Conservation (phyloP, 1,140 invertebrate species). For the Carcinoscorpius rotundicauda region DNA sequence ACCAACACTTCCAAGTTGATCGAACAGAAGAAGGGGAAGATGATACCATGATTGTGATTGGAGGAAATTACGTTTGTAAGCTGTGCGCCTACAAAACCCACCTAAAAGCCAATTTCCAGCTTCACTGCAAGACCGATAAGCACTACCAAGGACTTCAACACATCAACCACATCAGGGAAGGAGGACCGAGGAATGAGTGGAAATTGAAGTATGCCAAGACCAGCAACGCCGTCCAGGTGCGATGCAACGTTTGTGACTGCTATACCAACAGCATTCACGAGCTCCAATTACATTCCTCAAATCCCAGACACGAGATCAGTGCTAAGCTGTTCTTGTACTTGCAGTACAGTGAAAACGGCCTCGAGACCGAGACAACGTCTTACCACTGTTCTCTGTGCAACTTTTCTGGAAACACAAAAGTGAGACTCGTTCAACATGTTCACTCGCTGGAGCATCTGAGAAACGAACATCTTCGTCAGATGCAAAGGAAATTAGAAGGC, state of each 20-base stretch:
- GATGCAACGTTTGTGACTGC: constrained; percentile 94
- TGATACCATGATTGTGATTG: constrained; percentile 77
- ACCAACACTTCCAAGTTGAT: constrained; percentile 82
- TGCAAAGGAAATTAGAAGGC: constrained; percentile 17
- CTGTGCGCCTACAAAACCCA: constrained; percentile 98
- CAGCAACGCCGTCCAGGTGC: constrained; percentile 73
- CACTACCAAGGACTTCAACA: constrained; percentile 94
- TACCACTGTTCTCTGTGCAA: constrained; percentile 51
- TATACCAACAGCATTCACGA: constrained; percentile 95
- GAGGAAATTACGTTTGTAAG: constrained; percentile 92
- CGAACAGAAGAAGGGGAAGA: constrained; percentile 75
- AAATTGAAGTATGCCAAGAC: constrained; percentile 74
- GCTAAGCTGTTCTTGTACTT: constrained; percentile 63
- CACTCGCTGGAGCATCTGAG: constrained; percentile 76
- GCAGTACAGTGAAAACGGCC: no score
- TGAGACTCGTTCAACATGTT: constrained; percentile 76
- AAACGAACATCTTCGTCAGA: constrained; percentile 30
- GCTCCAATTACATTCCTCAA: constrained; percentile 78
- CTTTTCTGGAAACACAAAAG: constrained; percentile 62
- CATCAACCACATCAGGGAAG: constrained; percentile 95
- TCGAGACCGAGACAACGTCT: neutral
- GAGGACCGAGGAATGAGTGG: constrained; percentile 85
- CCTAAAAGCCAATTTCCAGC: constrained; percentile 97
- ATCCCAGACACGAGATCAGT: constrained; percentile 74
- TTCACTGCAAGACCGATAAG: constrained; percentile 99